Percentiles rank a stretch among this genome's conserved stretches.
These are phyloP conservation scores for Pseudopleuronectes americanus DNA, from an alignment of 2,797 vertebrate species.

Conservation along the genomic window DNA sequence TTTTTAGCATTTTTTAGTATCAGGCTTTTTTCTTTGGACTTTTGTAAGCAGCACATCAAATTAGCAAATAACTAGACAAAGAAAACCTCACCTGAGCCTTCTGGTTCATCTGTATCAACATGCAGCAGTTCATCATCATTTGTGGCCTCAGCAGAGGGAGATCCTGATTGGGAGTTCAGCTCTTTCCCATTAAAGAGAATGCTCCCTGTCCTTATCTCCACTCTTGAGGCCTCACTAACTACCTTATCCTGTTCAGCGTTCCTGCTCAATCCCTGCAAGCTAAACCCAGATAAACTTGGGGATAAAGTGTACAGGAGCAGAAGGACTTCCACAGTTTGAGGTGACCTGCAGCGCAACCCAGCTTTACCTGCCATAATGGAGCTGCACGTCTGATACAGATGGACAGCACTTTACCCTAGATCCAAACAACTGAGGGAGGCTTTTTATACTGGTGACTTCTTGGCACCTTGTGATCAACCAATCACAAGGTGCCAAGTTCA, in stretches of 20 bases:
- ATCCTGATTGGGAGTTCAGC: background rate
- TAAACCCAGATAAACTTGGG: constrained; percentile 22
- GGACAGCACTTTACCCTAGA: background rate
- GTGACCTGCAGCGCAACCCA: background rate
- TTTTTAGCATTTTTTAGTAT: background rate
- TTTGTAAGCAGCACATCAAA: background rate
- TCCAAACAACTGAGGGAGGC: background rate
- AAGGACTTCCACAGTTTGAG: constrained; percentile 17
- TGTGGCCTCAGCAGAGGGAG: background rate
- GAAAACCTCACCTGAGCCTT: constrained; percentile 12
- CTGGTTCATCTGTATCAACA: background rate
- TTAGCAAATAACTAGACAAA: rapidly evolving
- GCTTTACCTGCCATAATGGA: constrained; percentile 40
- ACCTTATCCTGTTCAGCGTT: background rate
- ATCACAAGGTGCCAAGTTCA: background rate
- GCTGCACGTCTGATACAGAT: rapidly evolving
- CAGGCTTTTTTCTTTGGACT: background rate
- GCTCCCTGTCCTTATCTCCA: background rate
- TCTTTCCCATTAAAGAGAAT: constrained; percentile 40
- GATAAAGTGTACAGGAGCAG: constrained; percentile 47
- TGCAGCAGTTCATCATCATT: background rate
- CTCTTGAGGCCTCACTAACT: background rate
- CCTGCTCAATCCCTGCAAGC: background rate
- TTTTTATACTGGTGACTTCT: constrained; percentile 1
- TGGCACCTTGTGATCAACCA: constrained; percentile 14